Base-by-base conservation (phyloP, 2,888 invertebrate genomes). In the Pterobdella sp. region DNA sequence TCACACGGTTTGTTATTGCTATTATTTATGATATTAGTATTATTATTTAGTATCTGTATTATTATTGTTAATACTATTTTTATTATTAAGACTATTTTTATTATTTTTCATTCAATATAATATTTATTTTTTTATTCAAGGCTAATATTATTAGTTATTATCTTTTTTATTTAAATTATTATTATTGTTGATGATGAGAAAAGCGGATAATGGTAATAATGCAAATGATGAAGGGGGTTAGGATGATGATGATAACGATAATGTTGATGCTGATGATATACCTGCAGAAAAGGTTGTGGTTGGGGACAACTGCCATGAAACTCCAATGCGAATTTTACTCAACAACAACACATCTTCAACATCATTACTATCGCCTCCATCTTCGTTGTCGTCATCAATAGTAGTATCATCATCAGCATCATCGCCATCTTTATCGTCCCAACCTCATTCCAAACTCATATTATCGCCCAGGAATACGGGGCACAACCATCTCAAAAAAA, bases 371-470 rank as follows among this genome's bases (percentile, higher is more conserved):
- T 56, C 60, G n/a, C 60, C 26, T 3, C 14, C 60, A 26, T 56
- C 60, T 18, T n/a, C 60, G 3, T n/a, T 26, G 26, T 14, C 42
- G 42, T 42, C 42, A 14, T 42, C 42, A 42, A 18, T 42, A 18
- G 10, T 42, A 7, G 18, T 42, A 7, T 18, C 18, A 7, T 7
- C n/a, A 14, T 56, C n/a, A 14, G 18, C 60, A 14, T 56, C 60
- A 14, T 56, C 60, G 26, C 26, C 60, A 14, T 56, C 60, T 3
- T 56, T 56, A 22, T 56, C 60, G 26, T 56, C 60, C 18, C 60
- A 22, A 56, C 60, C 60, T 22, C 60, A n/a, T 22, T 56, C 60
- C 60, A 56, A 56, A 22, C 60, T 56, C 60, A 56, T 56, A 3
- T 22, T 56, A 4, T 56, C 60, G 10, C 60, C 60, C 60, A 56